Conservation (phyloP, 1,140 invertebrate genomes). For the Pseudomyrmex sp. region DNA sequence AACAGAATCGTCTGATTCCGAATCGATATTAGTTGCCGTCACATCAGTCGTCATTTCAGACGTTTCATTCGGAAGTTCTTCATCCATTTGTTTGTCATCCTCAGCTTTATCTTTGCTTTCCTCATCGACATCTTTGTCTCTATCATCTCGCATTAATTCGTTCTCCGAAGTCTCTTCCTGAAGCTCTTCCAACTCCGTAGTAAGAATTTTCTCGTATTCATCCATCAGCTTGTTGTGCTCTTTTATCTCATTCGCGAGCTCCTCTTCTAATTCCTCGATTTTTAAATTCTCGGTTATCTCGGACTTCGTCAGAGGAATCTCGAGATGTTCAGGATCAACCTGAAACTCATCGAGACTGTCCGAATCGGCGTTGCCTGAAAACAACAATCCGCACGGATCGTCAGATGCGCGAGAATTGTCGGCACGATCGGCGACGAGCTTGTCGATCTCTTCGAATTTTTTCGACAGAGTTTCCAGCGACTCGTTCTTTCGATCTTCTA, state of each 20-base stretch:
- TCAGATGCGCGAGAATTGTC: not conserved
- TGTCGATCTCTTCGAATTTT: constrained; percentile 70
- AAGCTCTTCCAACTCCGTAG: not conserved
- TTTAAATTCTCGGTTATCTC: constrained; percentile 62
- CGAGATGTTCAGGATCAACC: not conserved
- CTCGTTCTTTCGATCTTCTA: constrained; percentile 72
- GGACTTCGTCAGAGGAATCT: constrained; percentile 66
- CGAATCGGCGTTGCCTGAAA: constrained; percentile 10
- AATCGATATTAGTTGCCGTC: not conserved
- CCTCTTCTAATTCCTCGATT: constrained; percentile 19
- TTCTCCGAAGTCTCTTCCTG: constrained; percentile 4
- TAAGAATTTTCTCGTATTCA: constrained; percentile 39
- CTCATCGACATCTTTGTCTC: not conserved
- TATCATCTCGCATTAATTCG: not conserved
- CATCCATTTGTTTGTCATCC: not conserved
- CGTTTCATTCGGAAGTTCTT: not conserved
- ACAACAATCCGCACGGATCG: not conserved
- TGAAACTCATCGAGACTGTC: constrained; percentile 31
- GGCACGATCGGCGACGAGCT: constrained; percentile 39
- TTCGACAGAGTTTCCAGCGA: constrained; percentile 67
- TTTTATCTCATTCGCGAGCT: constrained; percentile 16
- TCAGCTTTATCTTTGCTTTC: not conserved
- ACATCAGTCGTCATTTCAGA: not conserved
- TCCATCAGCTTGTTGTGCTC: constrained; percentile 38
- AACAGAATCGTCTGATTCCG: constrained; percentile 48